Conservation (phyloP, 2,888 invertebrate genomes). For the Mythimna loreyi region DNA sequence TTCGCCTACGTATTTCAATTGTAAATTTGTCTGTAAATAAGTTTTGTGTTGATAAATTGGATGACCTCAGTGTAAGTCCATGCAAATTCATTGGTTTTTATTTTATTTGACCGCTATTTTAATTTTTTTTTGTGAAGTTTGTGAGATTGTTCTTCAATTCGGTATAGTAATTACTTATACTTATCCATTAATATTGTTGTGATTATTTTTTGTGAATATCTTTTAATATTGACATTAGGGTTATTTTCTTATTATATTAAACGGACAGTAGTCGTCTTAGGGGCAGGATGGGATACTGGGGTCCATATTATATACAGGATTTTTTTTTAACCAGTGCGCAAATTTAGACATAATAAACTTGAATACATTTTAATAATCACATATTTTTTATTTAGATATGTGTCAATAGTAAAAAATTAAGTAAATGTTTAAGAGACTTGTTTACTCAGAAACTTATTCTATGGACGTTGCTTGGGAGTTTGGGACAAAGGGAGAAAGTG, state of each 20-base stretch:
- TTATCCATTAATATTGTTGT: neutral
- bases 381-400: no score
- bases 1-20: slow-evolving; percentile 47
- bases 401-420: no score
- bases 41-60: slow-evolving; percentile 21
- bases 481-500: no score
- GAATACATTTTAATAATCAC: no score
- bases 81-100: neutral
- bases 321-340: no score
- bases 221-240: neutral
- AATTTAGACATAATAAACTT: no score
- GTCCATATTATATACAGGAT: no score
- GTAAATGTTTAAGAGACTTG: no score
- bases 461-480: no score
- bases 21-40: slow-evolving; percentile 26
- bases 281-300: no score
- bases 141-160: neutral
- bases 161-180: slow-evolving; percentile 1
- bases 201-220: neutral
- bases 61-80: slow-evolving; percentile 33
- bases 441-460: no score
- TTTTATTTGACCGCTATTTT: neutral
- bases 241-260: neutral
- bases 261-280: no score
- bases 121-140: neutral